phyloP scores from a whole-genome alignment of 2,797 vertebrate species.

The Sitta carolinensis region DNA sequence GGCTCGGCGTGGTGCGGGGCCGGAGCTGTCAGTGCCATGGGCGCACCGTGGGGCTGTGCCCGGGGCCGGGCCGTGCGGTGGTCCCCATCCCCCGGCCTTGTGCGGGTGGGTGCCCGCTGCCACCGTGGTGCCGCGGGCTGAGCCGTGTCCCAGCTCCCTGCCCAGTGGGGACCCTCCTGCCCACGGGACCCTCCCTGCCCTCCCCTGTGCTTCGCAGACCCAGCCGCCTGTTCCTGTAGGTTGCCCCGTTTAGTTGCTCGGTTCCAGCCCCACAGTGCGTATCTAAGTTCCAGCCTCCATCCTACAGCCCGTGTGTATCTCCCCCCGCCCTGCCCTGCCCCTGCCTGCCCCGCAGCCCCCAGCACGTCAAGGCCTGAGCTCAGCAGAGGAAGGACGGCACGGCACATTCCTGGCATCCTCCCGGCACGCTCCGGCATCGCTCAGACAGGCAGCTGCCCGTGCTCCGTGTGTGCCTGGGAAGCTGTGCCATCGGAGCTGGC shows the following conservation, averaged over 20 bases:
- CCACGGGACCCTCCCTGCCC: neutral
- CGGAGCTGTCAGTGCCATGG: neutral
- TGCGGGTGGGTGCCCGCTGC: neutral
- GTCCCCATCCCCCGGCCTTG: neutral
- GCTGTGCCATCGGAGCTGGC: neutral
- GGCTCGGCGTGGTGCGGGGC: neutral
- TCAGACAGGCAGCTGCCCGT: neutral
- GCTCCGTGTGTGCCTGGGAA: neutral
- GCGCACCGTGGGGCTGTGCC: neutral
- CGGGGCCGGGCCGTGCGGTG: fast-evolving
- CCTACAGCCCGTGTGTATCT: neutral
- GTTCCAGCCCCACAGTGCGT: neutral
- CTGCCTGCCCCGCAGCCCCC: neutral
- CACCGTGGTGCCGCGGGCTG: neutral
- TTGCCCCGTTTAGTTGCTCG: slow-evolving; percentile 26
- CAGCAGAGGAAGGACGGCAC: neutral
- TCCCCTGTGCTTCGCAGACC: slow-evolving; percentile 23
- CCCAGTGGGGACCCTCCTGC: neutral
- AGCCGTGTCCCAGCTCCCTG: neutral
- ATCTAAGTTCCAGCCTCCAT: neutral
- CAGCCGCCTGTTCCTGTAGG: neutral
- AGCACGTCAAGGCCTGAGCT: slow-evolving; percentile 19
- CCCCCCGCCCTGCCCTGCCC: neutral
- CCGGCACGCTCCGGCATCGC: neutral
- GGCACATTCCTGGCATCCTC: neutral